A percentile compares a stretch with the other conserved stretches of the same genome.
phyloP scores from a whole-genome alignment of 2,888 invertebrate genomes.

The Tipula vernalis region DNA sequence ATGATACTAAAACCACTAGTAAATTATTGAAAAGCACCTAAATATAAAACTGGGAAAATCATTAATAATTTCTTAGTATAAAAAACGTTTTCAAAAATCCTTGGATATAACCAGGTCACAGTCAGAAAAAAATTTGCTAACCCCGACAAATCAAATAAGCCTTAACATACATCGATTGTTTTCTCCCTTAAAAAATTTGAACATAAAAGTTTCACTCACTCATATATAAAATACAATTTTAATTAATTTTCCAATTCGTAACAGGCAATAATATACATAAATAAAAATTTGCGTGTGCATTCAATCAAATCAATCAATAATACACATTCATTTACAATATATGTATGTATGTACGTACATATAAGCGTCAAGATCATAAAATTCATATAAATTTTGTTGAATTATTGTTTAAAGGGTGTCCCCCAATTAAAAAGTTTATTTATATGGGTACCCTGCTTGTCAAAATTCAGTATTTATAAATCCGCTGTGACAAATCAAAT shows the following conservation, averaged over 20 bases:
- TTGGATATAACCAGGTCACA: too few species aligned
- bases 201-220: not conserved
- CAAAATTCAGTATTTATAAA: too few species aligned
- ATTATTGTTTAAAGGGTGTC: not conserved
- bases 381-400: not conserved
- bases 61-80: too few species aligned
- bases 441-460: too few species aligned
- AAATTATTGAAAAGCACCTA: too few species aligned
- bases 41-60: too few species aligned
- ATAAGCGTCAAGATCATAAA: not conserved
- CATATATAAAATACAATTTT: not conserved
- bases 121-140: not conserved
- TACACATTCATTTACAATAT: not conserved
- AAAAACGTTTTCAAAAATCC: too few species aligned
- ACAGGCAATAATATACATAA: not conserved
- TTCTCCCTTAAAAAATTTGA: not conserved
- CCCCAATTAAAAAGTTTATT: not conserved
- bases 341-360: not conserved
- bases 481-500: not conserved
- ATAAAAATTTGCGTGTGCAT: not conserved
- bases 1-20: too few species aligned
- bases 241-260: not conserved
- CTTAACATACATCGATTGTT: not conserved
- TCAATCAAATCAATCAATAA: not conserved
- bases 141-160: not conserved